Evolutionary conservation across 1,140 invertebrate species (phyloP), one percentile per base, ranked within the genome.

Genomic region (Drosophila tropicalis): DNA sequence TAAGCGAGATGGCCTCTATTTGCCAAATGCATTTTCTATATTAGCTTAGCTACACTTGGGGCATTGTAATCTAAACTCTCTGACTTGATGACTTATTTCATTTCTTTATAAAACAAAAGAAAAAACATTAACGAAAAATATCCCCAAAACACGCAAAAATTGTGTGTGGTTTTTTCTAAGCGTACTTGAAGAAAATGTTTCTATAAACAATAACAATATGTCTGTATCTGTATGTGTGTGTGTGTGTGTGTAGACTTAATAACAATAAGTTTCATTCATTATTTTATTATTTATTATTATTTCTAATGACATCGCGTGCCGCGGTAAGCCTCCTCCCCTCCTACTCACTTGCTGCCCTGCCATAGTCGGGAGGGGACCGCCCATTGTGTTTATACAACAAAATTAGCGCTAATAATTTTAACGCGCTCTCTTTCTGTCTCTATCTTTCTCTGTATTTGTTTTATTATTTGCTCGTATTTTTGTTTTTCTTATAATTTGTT

Each of bases 301-400:
- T 56, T 76, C 67, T 80, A 81, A 80, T 80, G 78, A 68, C 72
- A 76, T 81, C 79, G 79, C 79, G 79, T 81, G 79, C 72, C 70
- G 22, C 36, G 54, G 25, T 36, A 32, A 5, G 15, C 67, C 39
- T 13, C 7, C 17, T 25, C 57, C 12, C 41, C 3, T 22, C 15
- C 1, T 2, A 36, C 10, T 17, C 29, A 10, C 9, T 2, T 17
- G 9, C 9, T 22, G 44, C 19, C 44, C 17, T 22, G 44, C 19
- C 19, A 47, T 17, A 12, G 17, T 22, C 6, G 40, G 12, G 3
- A 25, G 19, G 9, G 4, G 19, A 34, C 19, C 13, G 41, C 17
- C 34, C 60, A 25, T 58, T 19, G 15, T 44, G 12, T 41, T 51
- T 58, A 56, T 41, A 62, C 40, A 62, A 51, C 25, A 36, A 75